Base-by-base conservation (phyloP, 2,113 vertebrate genomes). In the Theristicus caerulescens region DNA sequence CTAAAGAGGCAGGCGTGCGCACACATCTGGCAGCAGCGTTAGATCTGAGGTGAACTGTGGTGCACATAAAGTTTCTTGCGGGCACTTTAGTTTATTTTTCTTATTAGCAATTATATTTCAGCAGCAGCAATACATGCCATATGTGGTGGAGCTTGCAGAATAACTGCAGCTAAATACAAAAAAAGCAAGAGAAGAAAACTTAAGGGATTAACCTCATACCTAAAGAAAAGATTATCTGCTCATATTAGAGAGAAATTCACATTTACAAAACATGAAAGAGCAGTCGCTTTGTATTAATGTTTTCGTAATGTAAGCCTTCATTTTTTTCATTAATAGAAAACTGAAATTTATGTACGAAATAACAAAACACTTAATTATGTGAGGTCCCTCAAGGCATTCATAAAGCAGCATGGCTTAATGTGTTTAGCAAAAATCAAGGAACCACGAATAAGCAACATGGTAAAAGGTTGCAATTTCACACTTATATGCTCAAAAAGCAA, bases 291-390 rank as follows among this genome's bases (percentile, higher is more conserved):
- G 47, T 32, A 51, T 70, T 54, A 21, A 29, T 8, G 26, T 34
- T 89, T 47, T 26, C 65, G 25, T 46, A 66, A 36, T 7, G 52
- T 29, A 91, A 96, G 24, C 73, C 44, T 55, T 86, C 86, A 73
- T 18, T 86, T 71, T 71, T 92, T 81, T 74, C 69, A 66, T 93
- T 92, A 94, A 90, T 38, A 38, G 55, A 77, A 94, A 74, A 70
- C 17, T 7, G 11, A 82, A 90, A 70, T 57, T 13, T 46, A 36
- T 4, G 34, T 38, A 66, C 4, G 0, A 65, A 88, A 17, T 42
- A 71, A 71, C 49, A 58, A 80, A 84, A 47, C 34, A 58, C 44
- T 89, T 67, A 66, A 87, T 72, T 34, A 40, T 0, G 9, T n/a
- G 70, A 74, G 27, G 66, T 67, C 40, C 44, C 84, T 82, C 34